Percentiles rank a stretch among this genome's conserved stretches.
Conservation (phyloP, 2,113 vertebrate genomes). For the Rhinolophus sinicus region DNA sequence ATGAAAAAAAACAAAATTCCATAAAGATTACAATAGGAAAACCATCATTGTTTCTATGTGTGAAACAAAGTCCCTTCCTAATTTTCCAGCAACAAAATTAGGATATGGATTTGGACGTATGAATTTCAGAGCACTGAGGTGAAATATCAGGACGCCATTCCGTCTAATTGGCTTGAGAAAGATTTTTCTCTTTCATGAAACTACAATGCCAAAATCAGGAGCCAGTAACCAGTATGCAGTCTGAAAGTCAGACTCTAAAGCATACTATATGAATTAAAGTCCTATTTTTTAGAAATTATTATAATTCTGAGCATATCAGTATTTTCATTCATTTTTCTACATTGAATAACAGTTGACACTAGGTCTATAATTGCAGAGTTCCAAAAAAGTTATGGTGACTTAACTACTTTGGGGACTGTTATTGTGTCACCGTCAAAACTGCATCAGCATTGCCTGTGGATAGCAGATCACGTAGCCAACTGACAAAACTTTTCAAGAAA, state of each 20-base stretch:
- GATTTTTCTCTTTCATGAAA: neutral
- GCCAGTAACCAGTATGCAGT: neutral
- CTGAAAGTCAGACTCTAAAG: neutral
- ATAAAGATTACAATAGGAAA: neutral
- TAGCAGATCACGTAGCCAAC: neutral
- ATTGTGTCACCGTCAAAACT: neutral
- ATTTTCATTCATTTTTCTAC: neutral
- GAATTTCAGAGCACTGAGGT: neutral
- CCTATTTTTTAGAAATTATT: slow-evolving; percentile 38
- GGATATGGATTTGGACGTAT: neutral
- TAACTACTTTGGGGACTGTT: neutral
- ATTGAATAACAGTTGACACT: neutral
- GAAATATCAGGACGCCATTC: neutral
- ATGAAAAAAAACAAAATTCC: neutral
- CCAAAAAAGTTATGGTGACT: neutral
- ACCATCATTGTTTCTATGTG: neutral
- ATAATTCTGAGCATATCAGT: neutral
- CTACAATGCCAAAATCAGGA: neutral
- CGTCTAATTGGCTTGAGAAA: neutral
- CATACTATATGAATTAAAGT: neutral
- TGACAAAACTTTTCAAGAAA: neutral
- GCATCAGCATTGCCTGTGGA: neutral
- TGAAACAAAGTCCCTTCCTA: neutral
- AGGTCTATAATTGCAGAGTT: neutral
- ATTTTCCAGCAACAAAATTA: neutral